phyloP scores from a whole-genome alignment of 2,888 invertebrate genomes.

The Agelastica alni region DNA sequence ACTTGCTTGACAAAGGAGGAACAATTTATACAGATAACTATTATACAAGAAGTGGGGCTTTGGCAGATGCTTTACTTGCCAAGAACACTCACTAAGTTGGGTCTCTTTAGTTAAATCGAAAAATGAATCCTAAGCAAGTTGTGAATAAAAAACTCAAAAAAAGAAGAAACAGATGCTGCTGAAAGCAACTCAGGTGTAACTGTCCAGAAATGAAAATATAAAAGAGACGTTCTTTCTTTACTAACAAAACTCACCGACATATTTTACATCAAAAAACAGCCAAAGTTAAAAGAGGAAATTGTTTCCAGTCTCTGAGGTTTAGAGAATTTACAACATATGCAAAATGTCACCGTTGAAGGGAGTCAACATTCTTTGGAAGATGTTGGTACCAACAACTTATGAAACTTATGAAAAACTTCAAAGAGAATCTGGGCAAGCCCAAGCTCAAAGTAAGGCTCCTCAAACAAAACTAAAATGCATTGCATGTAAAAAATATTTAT shows the following conservation, averaged over 20 bases:
- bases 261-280: conserved; percentile 33
- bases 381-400: too few species aligned
- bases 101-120: conserved; percentile 1
- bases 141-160: background rate
- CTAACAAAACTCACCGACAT: too few species aligned
- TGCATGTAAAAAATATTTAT: too few species aligned
- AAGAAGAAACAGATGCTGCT: background rate
- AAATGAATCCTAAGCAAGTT: conserved; percentile 6
- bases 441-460: too few species aligned
- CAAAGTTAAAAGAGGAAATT: conserved; percentile 13
- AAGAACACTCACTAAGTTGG: background rate
- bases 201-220: too few species aligned
- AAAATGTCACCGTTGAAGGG: background rate
- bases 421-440: too few species aligned
- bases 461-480: too few species aligned
- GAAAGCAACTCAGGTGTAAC: too few species aligned
- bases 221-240: too few species aligned
- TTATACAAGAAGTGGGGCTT: conserved; percentile 2
- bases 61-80: conserved; percentile 12
- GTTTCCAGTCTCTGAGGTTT: background rate
- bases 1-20: conserved; percentile 4
- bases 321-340: background rate
- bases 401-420: too few species aligned
- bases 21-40: conserved; percentile 6
- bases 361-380: too few species aligned